Evolutionary conservation across 2,797 vertebrate species (phyloP).

Genomic region (Falco rusticolus): DNA sequence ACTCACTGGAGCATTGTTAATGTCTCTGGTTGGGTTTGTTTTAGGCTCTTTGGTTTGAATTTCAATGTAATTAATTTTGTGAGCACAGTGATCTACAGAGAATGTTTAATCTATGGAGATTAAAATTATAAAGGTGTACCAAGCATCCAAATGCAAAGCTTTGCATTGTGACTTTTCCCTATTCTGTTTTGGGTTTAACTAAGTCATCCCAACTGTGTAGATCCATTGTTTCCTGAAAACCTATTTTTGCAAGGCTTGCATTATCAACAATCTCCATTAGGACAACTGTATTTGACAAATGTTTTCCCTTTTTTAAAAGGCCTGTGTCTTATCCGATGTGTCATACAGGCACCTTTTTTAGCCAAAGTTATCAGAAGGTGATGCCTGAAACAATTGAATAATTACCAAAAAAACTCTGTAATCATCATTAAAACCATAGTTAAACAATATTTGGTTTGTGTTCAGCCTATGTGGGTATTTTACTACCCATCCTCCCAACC

Average conservation of each 20-base stretch:
- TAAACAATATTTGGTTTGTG: background rate
- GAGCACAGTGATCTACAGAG: background rate
- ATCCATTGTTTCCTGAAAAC: background rate
- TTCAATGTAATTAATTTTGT: slow-evolving; percentile 18
- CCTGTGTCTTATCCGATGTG: background rate
- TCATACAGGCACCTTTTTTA: background rate
- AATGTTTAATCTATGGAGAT: background rate
- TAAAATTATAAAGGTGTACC: background rate
- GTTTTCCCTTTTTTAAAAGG: background rate
- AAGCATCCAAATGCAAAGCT: background rate
- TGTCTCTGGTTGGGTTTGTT: slow-evolving; percentile 36
- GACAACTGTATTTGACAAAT: background rate
- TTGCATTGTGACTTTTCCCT: background rate
- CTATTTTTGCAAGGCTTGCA: background rate
- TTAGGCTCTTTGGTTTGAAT: slow-evolving; percentile 37
- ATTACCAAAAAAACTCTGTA: background rate
- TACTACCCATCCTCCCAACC: background rate
- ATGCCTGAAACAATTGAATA: background rate
- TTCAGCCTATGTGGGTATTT: background rate
- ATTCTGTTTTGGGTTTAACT: background rate
- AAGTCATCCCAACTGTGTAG: background rate
- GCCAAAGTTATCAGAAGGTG: background rate
- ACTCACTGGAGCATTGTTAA: slow-evolving; percentile 53
- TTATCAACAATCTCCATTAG: background rate
- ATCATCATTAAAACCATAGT: background rate